Evolutionary conservation across 2,888 invertebrate species (phyloP).

Genomic region (Syritta pipiens): DNA sequence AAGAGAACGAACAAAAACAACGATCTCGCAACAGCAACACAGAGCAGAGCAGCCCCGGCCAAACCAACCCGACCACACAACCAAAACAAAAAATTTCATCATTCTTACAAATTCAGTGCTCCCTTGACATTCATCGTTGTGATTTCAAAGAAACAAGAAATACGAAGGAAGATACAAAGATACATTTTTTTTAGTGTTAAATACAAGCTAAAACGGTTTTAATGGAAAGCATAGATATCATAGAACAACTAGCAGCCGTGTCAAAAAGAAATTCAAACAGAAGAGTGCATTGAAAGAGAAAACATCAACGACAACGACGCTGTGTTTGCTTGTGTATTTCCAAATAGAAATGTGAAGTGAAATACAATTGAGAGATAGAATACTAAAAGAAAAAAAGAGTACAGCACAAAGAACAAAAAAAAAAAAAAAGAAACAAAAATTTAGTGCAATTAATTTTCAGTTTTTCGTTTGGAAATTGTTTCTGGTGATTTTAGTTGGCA

Average conservation of each 20-base stretch:
- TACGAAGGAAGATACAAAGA: not conserved
- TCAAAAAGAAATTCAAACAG: slow-evolving; percentile 48
- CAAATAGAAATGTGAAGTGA: slow-evolving; percentile 44
- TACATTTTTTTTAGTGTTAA: too few species aligned
- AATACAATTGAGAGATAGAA: slow-evolving; percentile 9
- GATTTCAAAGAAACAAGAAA: slow-evolving; percentile 49
- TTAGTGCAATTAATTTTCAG: slow-evolving; percentile 27
- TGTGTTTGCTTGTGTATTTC: slow-evolving; percentile 20
- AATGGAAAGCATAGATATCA: slow-evolving; percentile 8
- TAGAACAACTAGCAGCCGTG: slow-evolving; percentile 22
- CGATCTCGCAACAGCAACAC: too few species aligned
- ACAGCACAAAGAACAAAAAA: not conserved
- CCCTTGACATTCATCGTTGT: slow-evolving; percentile 62
- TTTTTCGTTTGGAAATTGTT: slow-evolving; percentile 47
- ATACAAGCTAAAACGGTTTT: too few species aligned
- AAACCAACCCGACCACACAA: not conserved
- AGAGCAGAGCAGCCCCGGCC: too few species aligned
- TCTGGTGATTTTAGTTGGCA: slow-evolving; percentile 58
- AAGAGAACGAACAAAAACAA: slow-evolving; percentile 63
- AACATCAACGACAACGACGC: slow-evolving; percentile 29
- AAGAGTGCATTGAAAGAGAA: slow-evolving; percentile 64
- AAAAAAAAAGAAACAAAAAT: slow-evolving; percentile 16
- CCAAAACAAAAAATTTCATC: slow-evolving; percentile 50
- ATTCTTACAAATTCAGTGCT: slow-evolving; percentile 38
- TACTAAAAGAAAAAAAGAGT: slow-evolving; percentile 5